Conservation (phyloP, 2,113 vertebrate species). For the Pimephales promelas region DNA sequence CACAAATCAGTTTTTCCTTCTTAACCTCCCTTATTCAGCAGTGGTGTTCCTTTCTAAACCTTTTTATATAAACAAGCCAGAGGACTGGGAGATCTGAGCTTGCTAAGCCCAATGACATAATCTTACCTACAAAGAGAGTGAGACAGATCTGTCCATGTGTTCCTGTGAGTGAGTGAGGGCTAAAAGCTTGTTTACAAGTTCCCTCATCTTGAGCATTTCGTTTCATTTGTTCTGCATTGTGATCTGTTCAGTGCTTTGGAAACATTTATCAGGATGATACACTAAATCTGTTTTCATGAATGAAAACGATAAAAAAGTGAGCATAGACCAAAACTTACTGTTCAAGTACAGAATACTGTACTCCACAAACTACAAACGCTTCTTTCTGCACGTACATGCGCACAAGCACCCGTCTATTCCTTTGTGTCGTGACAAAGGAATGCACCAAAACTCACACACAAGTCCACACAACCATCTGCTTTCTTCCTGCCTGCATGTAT, state of each 20-base stretch:
- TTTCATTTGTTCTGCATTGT: not conserved
- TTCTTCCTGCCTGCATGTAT: conserved; percentile 12
- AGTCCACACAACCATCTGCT: conserved; percentile 8
- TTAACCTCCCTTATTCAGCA: conserved; percentile 1
- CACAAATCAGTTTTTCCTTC: not conserved
- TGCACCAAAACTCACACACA: not conserved
- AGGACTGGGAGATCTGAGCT: not conserved
- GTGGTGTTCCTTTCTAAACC: not conserved
- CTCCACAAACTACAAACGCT: not conserved
- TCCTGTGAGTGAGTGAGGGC: not conserved
- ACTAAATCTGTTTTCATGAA: not conserved
- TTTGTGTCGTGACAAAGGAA: not conserved
- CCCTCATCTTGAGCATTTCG: not conserved
- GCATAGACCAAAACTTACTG: not conserved
- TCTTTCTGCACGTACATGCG: not conserved
- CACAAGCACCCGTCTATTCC: not conserved
- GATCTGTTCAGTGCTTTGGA: not conserved
- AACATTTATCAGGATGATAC: not conserved
- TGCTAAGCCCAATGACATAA: conserved; percentile 7
- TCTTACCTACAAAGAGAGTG: not conserved
- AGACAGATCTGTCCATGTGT: not conserved
- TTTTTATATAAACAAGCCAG: not conserved
- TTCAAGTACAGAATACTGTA: not conserved
- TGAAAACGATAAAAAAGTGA: not conserved
- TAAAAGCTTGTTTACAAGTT: not conserved